Conservation (phyloP, 2,888 invertebrate genomes). For the Acleris sparsana region DNA sequence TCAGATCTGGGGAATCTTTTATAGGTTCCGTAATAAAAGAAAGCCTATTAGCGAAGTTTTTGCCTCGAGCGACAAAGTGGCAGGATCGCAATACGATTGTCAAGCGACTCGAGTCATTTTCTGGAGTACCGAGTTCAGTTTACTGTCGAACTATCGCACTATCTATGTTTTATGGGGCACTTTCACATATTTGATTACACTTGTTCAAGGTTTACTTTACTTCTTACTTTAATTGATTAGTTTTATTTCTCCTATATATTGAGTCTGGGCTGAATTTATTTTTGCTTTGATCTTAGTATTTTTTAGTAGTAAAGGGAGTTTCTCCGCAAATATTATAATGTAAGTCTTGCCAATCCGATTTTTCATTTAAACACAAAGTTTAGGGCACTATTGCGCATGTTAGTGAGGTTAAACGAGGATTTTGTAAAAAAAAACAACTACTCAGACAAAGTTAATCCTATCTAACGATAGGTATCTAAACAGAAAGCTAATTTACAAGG, state of each 20-base stretch:
- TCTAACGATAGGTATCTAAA: no score
- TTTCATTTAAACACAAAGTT: no score
- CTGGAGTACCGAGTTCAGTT: slow-evolving; percentile 21
- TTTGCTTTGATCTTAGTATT: no score
- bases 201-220: slow-evolving; percentile 1
- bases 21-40: slow-evolving; percentile 33
- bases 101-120: slow-evolving; percentile 21
- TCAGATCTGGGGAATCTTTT: slow-evolving; percentile 30
- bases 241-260: neutral
- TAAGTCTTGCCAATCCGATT: no score
- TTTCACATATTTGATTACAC: slow-evolving; percentile 2
- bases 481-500: no score
- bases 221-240: neutral
- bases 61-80: slow-evolving; percentile 23
- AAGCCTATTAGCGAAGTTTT: slow-evolving; percentile 36
- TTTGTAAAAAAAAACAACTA: no score
- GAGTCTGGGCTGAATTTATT: neutral
- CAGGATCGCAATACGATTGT: slow-evolving; percentile 26
- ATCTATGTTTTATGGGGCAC: slow-evolving; percentile 10
- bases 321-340: no score
- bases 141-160: slow-evolving; percentile 6
- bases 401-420: no score
- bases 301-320: no score
- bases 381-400: no score
- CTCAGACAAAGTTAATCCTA: no score